Evolutionary conservation across 1,140 invertebrate species (phyloP), one percentile per base, ranked within the genome.

Genomic region (Solenopsis invicta): DNA sequence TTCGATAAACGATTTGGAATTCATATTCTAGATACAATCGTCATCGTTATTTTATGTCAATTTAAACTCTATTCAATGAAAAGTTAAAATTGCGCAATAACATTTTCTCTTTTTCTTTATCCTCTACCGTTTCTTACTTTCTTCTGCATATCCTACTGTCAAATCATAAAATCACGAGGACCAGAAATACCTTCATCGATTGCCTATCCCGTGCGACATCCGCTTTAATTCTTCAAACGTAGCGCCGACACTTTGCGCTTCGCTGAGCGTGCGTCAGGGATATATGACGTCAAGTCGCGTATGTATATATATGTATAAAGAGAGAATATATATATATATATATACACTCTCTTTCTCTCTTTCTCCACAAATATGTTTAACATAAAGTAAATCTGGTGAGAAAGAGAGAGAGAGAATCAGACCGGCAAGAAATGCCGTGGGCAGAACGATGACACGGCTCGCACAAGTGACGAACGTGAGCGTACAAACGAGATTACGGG

Each of bases 171-270:
- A 29, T 62, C 67, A 74, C 54, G 41, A 56, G 16, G 41, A 34
- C 54, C 45, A 62, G 29, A 24, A 75, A 84, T 84, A 84, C 50
- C 80, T 61, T 50, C 69, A 84, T 84, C 80, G 80, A 84, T 84
- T 84, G 54, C 12, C 29, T 74, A 61, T 74, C 69, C 69, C 80
- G 29, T 75, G 69, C 41, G 29, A 84, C 29, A 84, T 84, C 69
- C 71, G n/a, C 80, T 84, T 84, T 84, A 84, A 84, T 84, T 84
- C 80, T 84, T 84, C 52, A 84, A 75, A 84, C 80, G 54, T 61
- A 18, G 69, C 41, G 54, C 52, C 80, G 69, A 74, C 69, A 74
- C 54, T 84, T 84, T 18, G 56, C 80, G 54, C 69, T 75, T 75
- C 69, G 37, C 21, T 84, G 69, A 84, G 80, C 56, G 80, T 84